Conservation (phyloP, 2,113 vertebrate genomes). For the Trochalopteron elliotii region DNA sequence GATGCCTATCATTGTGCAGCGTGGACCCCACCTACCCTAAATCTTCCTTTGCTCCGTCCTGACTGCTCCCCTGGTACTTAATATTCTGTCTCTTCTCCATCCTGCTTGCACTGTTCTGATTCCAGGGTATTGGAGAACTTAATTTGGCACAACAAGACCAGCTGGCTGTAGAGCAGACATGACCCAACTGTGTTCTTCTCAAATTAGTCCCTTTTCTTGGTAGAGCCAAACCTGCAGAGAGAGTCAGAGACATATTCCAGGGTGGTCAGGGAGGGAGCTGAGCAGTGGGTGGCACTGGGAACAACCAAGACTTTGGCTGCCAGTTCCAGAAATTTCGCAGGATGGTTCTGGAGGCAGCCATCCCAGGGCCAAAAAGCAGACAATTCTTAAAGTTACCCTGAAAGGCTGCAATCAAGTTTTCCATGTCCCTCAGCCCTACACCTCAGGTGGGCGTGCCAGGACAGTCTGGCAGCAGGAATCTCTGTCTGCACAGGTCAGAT, state of each 20-base stretch:
- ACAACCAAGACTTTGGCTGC: neutral
- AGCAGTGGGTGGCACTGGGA: neutral
- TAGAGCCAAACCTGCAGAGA: conserved; percentile 6
- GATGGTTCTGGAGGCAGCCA: neutral
- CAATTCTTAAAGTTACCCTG: neutral
- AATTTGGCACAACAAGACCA: neutral
- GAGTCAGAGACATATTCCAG: neutral
- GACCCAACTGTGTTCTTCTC: neutral
- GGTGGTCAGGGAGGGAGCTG: neutral
- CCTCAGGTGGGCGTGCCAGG: neutral
- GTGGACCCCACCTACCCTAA: neutral
- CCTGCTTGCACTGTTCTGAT: neutral
- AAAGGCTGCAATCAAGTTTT: neutral
- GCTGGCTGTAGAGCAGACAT: neutral
- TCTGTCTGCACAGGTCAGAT: neutral
- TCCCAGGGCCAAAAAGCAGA: neutral
- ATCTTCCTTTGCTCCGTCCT: neutral
- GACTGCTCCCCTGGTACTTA: neutral
- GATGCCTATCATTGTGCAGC: neutral
- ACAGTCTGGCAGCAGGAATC: neutral
- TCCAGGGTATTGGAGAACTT: neutral
- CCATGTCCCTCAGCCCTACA: neutral
- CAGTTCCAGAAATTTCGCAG: neutral
- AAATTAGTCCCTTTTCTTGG: neutral
- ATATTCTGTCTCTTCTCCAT: neutral